A percentile compares a stretch with the other conserved stretches of the same genome.
These are phyloP conservation scores for Hylaeus volcanicus DNA, from an alignment of 1,140 invertebrate genomes.

Conservation along the genomic window DNA sequence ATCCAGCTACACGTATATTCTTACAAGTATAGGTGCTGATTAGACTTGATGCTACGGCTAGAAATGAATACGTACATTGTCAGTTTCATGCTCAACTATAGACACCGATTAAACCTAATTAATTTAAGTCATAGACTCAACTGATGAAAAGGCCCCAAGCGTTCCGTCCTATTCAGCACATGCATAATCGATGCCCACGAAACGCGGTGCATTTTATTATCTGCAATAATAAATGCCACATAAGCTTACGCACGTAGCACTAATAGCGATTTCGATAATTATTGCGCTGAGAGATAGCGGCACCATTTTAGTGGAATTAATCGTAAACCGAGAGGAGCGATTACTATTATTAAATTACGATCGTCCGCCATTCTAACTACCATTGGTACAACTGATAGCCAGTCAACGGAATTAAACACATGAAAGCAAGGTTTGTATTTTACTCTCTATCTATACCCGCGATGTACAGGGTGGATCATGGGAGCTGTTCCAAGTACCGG, in stretches of 20 bases:
- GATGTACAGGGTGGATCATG: too few species aligned
- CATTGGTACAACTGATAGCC: conserved; percentile 28
- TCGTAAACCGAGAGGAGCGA: conserved; percentile 25
- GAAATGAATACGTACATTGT: too few species aligned
- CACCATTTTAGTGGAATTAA: conserved; percentile 55
- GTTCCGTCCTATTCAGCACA: too few species aligned
- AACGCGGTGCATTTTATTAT: conserved; percentile 4
- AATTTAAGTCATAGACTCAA: too few species aligned
- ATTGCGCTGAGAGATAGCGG: conserved; percentile 52
- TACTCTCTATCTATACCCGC: not conserved
- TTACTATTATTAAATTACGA: conserved; percentile 47
- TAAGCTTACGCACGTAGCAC: conserved; percentile 21
- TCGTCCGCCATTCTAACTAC: not conserved
- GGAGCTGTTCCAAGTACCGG: too few species aligned
- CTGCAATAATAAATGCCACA: conserved; percentile 29
- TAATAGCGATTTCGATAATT: conserved; percentile 58
- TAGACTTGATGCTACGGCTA: too few species aligned
- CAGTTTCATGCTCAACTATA: too few species aligned
- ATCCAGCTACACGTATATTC: too few species aligned
- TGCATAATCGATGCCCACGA: too few species aligned
- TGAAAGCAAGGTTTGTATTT: conserved; percentile 5
- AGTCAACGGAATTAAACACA: conserved; percentile 14
- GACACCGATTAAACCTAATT: too few species aligned
- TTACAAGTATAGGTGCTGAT: too few species aligned
- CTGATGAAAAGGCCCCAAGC: too few species aligned